Evolutionary conservation across 2,797 vertebrate genomes (phyloP).

Genomic region (Phataginus tricuspis): DNA sequence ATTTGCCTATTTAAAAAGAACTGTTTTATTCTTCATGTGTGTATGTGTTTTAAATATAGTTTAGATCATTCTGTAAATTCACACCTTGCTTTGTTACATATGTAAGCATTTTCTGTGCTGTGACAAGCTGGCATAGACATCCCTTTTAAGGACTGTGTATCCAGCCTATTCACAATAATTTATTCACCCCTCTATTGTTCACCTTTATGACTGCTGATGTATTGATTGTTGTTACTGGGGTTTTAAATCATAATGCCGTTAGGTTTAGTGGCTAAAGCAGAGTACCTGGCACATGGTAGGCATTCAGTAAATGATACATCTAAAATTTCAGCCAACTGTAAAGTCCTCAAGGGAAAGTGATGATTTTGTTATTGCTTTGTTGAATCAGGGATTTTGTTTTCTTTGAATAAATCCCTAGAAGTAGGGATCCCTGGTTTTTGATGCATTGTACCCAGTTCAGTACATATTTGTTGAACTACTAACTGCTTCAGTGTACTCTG

Average conservation of each 20-base stretch:
- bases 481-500: neutral
- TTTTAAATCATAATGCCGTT: slow-evolving; percentile 11
- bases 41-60: neutral
- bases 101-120: neutral
- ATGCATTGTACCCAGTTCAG: neutral
- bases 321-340: neutral
- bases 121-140: neutral
- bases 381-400: too few relatives aligned
- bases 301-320: neutral
- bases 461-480: neutral
- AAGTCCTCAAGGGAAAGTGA: neutral
- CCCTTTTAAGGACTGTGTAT: neutral
- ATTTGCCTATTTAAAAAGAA: neutral
- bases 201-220: neutral
- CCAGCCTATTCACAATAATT: neutral
- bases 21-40: neutral
- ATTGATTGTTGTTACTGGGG: neutral
- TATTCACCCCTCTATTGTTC: neutral
- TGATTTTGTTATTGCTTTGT: slow-evolving; percentile 24
- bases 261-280: neutral
- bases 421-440: too few relatives aligned
- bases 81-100: neutral
- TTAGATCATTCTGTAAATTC: slow-evolving; percentile 8
- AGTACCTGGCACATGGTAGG: neutral
- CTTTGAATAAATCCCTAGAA: too few relatives aligned